Percentiles rank a stretch among this genome's conserved stretches.
Conservation (phyloP, 1,140 invertebrate genomes). For the Globodera rostochiensis region DNA sequence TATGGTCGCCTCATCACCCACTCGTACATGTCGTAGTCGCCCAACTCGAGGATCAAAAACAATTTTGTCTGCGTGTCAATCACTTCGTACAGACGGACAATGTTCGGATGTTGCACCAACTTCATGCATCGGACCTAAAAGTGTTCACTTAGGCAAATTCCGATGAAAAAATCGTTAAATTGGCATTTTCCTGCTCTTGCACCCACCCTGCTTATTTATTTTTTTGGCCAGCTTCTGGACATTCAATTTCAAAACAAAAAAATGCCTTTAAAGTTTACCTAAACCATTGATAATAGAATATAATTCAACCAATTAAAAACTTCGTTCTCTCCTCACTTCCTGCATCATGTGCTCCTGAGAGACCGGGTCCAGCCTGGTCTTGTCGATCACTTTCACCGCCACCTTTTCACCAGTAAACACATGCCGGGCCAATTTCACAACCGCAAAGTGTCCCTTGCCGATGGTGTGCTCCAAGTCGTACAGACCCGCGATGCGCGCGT, state of each 20-base stretch:
- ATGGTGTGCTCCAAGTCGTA: constrained; percentile 65
- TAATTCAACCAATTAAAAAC: neutral
- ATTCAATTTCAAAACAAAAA: too few species aligned
- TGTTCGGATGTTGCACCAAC: constrained; percentile 95
- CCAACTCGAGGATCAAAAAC: constrained; percentile 87
- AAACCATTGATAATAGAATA: too few species aligned
- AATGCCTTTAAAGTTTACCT: too few species aligned
- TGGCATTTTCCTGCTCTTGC: too few species aligned
- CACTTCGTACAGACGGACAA: constrained; percentile 95
- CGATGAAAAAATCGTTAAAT: neutral
- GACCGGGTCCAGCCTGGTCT: constrained; percentile 91
- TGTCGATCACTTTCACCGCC: constrained; percentile 86
- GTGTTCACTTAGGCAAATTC: neutral
- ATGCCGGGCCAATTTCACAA: constrained; percentile 95
- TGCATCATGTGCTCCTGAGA: constrained; percentile 96
- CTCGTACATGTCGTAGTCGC: constrained; percentile 90
- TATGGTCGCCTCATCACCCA: constrained; percentile 88
- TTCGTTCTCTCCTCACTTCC: constrained; percentile 68
- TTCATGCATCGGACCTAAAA: constrained; percentile 87
- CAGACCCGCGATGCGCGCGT: constrained; percentile 57
- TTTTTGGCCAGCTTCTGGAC: too few species aligned
- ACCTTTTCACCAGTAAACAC: constrained; percentile 99
- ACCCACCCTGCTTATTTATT: too few species aligned
- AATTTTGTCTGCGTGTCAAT: constrained; percentile 84
- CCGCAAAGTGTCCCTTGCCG: constrained; percentile 80